Base-by-base conservation (phyloP, 2,797 vertebrate species). In the Eidolon dupreanum region DNA sequence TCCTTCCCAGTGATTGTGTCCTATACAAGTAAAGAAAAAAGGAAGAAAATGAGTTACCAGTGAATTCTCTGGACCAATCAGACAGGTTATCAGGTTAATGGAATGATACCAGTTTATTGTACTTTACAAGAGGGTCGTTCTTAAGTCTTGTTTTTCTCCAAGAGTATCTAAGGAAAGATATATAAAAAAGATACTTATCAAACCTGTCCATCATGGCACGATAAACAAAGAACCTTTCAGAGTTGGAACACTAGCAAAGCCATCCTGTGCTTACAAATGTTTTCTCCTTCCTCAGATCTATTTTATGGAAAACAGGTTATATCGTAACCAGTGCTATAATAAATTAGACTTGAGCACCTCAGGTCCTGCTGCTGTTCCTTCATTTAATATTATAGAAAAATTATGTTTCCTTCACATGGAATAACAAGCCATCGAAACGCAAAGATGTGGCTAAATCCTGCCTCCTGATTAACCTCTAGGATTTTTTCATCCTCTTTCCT, bases 131-230 rank as follows among this genome's bases (percentile, higher is more conserved):
- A 12, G 75, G 38, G 26, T 38, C 49, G 73, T 57, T 92, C 38
- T 91, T 83, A 88, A 12, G 51, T 89, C 26, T 90, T 90, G 82
- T 74, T 83, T 95, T 38, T 79, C 51, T 15, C 13, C 93, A 93
- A 22, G 66, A 53, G 33, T 63, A 66, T 70, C 78, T 53, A 88
- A 93, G 53, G 49, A 84, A 38, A 61, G n/a, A 63, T 88, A 88
- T 68, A 46, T 82, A 41, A 91, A 93, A 51, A 2, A 1, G 22
- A 13, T 38, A 49, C 6, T 94, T 74, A 22, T 16, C 26, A 89
- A 83, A 74, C 26, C 71, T 95, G 20, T 57, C 51, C 17, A 1
- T 71, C 59, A 28, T 63, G 28, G 28, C 88, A 61, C 26, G 28
- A 66, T 28, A 74, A 0, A 5, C 15, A 24, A 81, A 65, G 53